Percentiles rank a stretch among this genome's conserved stretches.
Conservation (phyloP, 2,888 invertebrate genomes). For the Melangyna quadrimaculata region DNA sequence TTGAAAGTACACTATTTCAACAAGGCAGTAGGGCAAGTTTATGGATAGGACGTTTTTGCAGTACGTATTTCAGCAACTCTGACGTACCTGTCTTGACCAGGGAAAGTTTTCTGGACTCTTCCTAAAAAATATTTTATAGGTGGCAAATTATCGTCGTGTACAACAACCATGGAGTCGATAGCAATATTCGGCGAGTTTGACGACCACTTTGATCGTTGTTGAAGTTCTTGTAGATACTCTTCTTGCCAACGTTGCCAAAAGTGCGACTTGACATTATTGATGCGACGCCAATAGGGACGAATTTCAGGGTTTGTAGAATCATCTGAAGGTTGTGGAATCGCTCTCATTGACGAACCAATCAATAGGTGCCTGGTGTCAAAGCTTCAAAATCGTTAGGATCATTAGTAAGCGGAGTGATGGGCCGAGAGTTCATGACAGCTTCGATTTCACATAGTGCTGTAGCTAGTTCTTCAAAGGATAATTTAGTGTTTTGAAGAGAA, state of each 20-base stretch:
- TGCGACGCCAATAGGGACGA: constrained; percentile 40
- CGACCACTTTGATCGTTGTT: no score
- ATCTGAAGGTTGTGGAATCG: constrained; percentile 34
- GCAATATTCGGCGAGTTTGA: not conserved
- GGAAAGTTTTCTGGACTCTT: not conserved
- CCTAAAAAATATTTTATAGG: constrained; percentile 10
- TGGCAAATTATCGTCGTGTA: constrained; percentile 26
- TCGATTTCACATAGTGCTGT: constrained; percentile 61
- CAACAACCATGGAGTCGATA: no score
- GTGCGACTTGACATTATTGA: constrained; percentile 43
- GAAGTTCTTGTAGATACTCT: constrained; percentile 16
- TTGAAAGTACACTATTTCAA: constrained; percentile 22
- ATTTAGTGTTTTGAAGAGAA: constrained; percentile 27
- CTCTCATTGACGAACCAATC: constrained; percentile 35
- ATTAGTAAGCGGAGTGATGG: no score
- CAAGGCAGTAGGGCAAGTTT: constrained; percentile 7
- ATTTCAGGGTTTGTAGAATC: constrained; percentile 29
- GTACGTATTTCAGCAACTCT: constrained; percentile 39
- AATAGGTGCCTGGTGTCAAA: constrained; percentile 52
- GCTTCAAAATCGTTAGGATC: no score
- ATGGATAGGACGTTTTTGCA: not conserved
- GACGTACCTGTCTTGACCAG: constrained; percentile 15
- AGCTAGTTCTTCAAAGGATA: constrained; percentile 60
- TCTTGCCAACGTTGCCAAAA: constrained; percentile 59
- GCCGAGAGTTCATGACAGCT: no score